Conservation (phyloP, 2,888 invertebrate species). For the Leptopilina syphax region DNA sequence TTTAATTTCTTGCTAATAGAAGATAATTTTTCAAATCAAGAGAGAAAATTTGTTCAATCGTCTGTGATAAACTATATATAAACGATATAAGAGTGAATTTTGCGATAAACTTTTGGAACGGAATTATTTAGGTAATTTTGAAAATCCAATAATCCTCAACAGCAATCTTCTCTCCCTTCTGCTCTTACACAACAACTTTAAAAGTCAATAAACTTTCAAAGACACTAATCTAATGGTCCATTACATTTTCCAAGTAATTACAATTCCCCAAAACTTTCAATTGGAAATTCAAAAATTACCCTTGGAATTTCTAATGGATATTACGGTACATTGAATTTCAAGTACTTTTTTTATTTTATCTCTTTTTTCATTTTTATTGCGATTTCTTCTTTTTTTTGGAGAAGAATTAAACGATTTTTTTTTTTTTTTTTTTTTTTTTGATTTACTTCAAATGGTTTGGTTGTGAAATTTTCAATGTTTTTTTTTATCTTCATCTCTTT, state of each 20-base stretch:
- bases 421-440: too few species aligned
- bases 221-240: background rate
- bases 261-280: background rate
- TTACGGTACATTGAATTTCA: slow-evolving; percentile 14
- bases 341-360: background rate
- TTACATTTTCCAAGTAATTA: slow-evolving; percentile 7
- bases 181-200: background rate
- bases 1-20: too few species aligned
- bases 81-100: background rate
- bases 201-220: slow-evolving; percentile 12
- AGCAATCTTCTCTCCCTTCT: background rate
- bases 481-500: background rate
- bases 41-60: background rate
- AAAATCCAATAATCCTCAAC: slow-evolving; percentile 3
- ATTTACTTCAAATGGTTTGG: background rate
- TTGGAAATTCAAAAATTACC: background rate
- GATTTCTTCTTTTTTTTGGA: too few species aligned
- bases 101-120: background rate
- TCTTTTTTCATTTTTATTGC: background rate
- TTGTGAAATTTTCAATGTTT: background rate
- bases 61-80: background rate
- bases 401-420: too few species aligned
- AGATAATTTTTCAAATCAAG: too few species aligned
- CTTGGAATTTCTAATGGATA: slow-evolving; percentile 2
- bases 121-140: background rate